Base-by-base conservation (phyloP, 2,797 vertebrate genomes). In the Falco novaeseelandiae region DNA sequence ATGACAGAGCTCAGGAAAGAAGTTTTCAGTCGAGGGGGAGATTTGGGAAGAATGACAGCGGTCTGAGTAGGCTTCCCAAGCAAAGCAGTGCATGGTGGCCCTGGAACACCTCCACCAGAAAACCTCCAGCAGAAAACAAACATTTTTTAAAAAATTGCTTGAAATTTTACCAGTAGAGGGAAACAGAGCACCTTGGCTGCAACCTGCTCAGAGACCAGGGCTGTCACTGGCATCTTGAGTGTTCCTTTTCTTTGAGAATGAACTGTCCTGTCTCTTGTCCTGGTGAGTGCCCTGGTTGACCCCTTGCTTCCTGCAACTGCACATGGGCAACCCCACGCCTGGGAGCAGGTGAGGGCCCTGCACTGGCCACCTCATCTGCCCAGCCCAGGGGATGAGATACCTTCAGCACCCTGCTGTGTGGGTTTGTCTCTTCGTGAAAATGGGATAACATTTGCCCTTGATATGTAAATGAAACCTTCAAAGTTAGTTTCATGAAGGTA, bases 81-180 rank as follows among this genome's bases (percentile, higher is more conserved):
- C 20, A 34, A 34, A 90, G 46, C 2, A 29, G 58, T 1, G 1
- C 22, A 7, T 1, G 1, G 16, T n/a, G 61, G 40, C 8, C 49
- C 13, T 30, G 82, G 44, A 32, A 55, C 46, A 73, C 26, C 34
- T 69, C 22, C 77, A 81, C 36, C 55, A 74, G 38, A 86, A 81
- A 91, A 59, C 3, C 21, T 81, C 19, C n/a, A 17, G 40, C 18
- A 90, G 46, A 79, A 83, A 67, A 32, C 8, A 23, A 81, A 85
- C 29, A 0, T 55, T n/a, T 77, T 55, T 21, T 5, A 7, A 36
- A 74, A 85, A 26, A 36, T 46, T 25, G 5, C 52, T 49, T 30
- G 40, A 80, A 58, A 40, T 90, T 78, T 93, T 86, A 91, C 95
- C 95, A 91, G 94, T 58, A 96, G 94, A 90, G 95, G 94, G 95